Evolutionary conservation across 2,797 vertebrate species (phyloP), one percentile per base, ranked within the genome.

Genomic region (Phoeniculus purpureus): DNA sequence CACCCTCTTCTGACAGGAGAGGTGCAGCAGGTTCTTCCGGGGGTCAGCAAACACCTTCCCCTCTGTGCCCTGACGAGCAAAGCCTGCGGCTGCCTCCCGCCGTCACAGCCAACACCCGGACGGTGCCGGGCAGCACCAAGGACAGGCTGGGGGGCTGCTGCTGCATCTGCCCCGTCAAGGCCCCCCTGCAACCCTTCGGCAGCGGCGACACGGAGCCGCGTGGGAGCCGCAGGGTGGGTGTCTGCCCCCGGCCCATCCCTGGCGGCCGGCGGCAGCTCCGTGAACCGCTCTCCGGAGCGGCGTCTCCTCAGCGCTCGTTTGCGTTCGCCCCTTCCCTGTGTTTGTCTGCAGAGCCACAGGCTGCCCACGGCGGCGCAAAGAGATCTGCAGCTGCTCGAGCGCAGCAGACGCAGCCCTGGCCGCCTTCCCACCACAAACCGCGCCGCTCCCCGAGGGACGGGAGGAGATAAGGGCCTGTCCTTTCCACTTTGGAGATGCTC

Each of bases 331-430:
- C 91, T 93, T 89, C 85, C 0, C 29, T 0, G 29, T 95, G 94
- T 94, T 95, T 95, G 85, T 94, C 84, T 85, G 66, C 86, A 82
- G 91, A 81, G 68, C 78, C 95, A 66, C 93, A 79, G 31, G 81
- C 82, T 94, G 51, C 54, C 56, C 85, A 64, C 32, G 1, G 73
- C 90, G 59, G 37, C 37, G 54, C 32, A 83, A 93, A 94, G 65
- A 84, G 91, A 94, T 73, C 89, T 86, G 81, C 93, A 85, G 31
- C 72, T 85, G 94, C 72, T 91, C 11, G 4, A 62, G 37, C 10
- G 8, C 56, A 86, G 75, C 93, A 95, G 93, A 72, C 45, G 1
- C 68, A 72, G 25, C 91, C 26, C 89, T 61, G 81, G 92, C 87
- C 64, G 0, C 11, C 56, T 86, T 87, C 89, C 85, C 91, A 86